These are phyloP conservation scores for Aldrovandia affinis DNA, from an alignment of 2,797 vertebrate genomes.

Conservation along the genomic window DNA sequence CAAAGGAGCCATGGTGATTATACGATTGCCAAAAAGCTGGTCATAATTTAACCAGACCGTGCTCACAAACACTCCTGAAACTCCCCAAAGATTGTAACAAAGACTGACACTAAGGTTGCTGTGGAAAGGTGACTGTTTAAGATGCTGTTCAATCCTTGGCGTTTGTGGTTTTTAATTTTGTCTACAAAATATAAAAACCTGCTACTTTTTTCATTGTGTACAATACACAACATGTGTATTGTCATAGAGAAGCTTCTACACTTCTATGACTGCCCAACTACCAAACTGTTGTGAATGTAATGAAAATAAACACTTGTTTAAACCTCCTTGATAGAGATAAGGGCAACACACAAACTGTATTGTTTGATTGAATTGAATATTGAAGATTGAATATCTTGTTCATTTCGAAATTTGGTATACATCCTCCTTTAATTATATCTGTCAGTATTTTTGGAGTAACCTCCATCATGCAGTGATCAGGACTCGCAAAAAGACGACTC, in stretches of 20 bases:
- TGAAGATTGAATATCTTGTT: neutral
- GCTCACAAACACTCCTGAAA: neutral
- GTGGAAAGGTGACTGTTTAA: neutral
- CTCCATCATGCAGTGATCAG: neutral
- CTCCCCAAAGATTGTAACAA: neutral
- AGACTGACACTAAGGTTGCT: neutral
- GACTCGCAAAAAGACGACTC: neutral
- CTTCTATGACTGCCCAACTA: neutral
- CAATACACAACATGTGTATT: neutral
- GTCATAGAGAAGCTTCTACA: conserved; percentile 15
- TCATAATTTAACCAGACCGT: neutral
- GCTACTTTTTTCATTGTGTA: conserved; percentile 9
- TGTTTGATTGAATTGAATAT: too few species aligned
- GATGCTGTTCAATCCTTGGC: neutral
- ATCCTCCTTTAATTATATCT: too few species aligned
- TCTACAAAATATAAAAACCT: neutral
- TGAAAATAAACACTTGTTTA: neutral
- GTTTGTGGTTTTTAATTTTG: neutral
- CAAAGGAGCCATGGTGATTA: neutral
- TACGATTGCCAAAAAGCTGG: conserved; percentile 7
- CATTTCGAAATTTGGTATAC: neutral
- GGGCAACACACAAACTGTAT: neutral
- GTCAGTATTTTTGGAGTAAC: too few species aligned
- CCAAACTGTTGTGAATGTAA: neutral
- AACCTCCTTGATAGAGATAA: neutral